phyloP scores from a whole-genome alignment of 2,113 vertebrate species.

The Willisornis vidua region DNA sequence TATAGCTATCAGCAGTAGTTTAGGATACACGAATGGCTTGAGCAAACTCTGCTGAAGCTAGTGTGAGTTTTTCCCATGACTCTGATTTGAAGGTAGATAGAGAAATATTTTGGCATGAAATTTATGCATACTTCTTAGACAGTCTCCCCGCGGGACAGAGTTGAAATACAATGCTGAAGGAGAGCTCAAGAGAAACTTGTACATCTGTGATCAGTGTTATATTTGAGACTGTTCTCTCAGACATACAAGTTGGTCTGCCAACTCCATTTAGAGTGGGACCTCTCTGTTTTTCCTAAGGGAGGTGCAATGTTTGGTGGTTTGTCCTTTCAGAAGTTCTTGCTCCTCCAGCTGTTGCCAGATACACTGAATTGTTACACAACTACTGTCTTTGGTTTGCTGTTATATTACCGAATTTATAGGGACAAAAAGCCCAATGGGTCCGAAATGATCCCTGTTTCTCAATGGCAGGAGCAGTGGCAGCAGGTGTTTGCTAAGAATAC shows the following conservation, averaged over 20 bases:
- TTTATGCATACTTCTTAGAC: background rate
- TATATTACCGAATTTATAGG: background rate
- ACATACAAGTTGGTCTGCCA: background rate
- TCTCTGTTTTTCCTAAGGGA: background rate
- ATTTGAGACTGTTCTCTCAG: background rate
- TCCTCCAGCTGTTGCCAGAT: background rate
- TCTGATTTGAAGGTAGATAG: conserved; percentile 15
- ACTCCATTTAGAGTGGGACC: background rate
- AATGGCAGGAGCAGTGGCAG: background rate
- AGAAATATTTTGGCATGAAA: background rate
- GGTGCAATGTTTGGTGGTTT: background rate
- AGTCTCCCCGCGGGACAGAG: background rate
- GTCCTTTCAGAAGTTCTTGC: background rate
- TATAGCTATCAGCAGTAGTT: background rate
- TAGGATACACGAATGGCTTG: background rate
- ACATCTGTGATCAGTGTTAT: background rate
- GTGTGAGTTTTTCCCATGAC: background rate
- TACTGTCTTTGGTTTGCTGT: background rate
- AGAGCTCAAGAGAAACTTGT: background rate
- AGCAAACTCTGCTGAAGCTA: background rate
- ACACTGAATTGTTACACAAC: background rate
- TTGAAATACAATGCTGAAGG: background rate
- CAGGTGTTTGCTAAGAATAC: background rate
- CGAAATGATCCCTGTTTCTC: background rate
- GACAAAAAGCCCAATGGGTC: background rate